phyloP scores from a whole-genome alignment of 1,140 invertebrate genomes.

The Euura saliciscinereae region DNA sequence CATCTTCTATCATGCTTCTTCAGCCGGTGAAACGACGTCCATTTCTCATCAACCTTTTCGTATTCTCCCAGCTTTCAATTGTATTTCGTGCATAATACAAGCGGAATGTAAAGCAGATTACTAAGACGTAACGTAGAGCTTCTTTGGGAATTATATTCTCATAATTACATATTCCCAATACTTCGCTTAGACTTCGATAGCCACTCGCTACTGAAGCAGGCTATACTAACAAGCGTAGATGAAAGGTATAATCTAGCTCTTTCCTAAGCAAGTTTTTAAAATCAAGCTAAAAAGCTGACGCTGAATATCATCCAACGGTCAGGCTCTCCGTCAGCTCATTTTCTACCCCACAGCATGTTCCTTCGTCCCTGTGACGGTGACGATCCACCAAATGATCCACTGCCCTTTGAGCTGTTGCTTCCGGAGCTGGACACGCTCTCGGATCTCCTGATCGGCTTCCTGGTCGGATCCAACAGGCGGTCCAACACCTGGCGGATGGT shows the following conservation, averaged over 20 bases:
- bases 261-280: too few species aligned
- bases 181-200: too few species aligned
- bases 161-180: too few species aligned
- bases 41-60: too few species aligned
- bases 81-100: not conserved
- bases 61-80: too few species aligned
- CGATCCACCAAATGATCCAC: conserved; percentile 34
- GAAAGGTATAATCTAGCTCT: too few species aligned
- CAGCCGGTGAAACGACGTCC: not conserved
- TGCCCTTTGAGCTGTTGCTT: conserved; percentile 46
- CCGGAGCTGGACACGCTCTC: conserved; percentile 50
- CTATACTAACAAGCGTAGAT: too few species aligned
- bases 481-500: conserved; percentile 73
- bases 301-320: not conserved
- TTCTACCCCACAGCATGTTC: conserved; percentile 48
- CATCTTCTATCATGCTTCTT: not conserved
- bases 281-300: not conserved
- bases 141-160: not conserved
- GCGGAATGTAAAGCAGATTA: not conserved
- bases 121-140: not conserved
- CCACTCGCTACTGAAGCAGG: too few species aligned
- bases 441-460: conserved; percentile 46
- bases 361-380: conserved; percentile 32
- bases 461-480: conserved; percentile 59
- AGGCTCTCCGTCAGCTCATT: conserved; percentile 34